Percentiles rank a stretch among this genome's conserved stretches.
These are phyloP conservation scores for Whitmania pigra DNA, from an alignment of 1,140 invertebrate genomes.

Conservation along the genomic window DNA sequence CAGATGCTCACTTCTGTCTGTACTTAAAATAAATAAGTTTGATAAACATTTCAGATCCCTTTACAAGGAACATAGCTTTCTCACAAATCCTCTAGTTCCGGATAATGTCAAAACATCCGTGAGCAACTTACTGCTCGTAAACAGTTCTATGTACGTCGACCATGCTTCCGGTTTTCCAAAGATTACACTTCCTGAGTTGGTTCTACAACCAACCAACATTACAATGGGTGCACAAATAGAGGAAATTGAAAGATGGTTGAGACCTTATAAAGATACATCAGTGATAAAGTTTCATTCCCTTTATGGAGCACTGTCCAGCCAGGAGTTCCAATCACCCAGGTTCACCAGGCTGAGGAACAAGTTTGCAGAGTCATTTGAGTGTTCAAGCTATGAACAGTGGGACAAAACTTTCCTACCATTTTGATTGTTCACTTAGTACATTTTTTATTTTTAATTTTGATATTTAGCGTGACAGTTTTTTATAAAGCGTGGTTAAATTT, in stretches of 20 bases:
- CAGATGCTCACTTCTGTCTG: slow-evolving; percentile 22
- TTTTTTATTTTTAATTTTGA: too few relatives aligned
- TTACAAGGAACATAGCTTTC: slow-evolving; percentile 23
- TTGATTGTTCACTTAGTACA: too few relatives aligned
- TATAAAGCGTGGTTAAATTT: too few relatives aligned
- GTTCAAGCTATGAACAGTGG: slow-evolving; percentile 24
- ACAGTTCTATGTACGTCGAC: not conserved
- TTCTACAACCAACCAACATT: slow-evolving; percentile 4
- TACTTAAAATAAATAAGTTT: slow-evolving; percentile 21
- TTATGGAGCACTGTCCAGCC: slow-evolving; percentile 15
- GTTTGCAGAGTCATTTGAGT: slow-evolving; percentile 14
- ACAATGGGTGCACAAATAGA: not conserved
- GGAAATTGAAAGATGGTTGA: slow-evolving; percentile 18
- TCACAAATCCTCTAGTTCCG: slow-evolving; percentile 18
- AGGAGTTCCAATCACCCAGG: not conserved
- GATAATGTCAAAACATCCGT: not conserved
- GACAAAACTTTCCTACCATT: slow-evolving; percentile 9
- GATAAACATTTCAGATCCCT: slow-evolving; percentile 1
- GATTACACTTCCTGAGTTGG: too few relatives aligned
- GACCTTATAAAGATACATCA: not conserved
- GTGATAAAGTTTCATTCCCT: slow-evolving; percentile 21
- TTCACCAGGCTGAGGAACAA: not conserved
- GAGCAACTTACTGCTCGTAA: not conserved
- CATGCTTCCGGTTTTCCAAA: not conserved
- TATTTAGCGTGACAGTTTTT: too few relatives aligned